Evolutionary conservation across 2,888 invertebrate species (phyloP), one percentile per base, ranked within the genome.

Genomic region (Lissonota sp.): DNA sequence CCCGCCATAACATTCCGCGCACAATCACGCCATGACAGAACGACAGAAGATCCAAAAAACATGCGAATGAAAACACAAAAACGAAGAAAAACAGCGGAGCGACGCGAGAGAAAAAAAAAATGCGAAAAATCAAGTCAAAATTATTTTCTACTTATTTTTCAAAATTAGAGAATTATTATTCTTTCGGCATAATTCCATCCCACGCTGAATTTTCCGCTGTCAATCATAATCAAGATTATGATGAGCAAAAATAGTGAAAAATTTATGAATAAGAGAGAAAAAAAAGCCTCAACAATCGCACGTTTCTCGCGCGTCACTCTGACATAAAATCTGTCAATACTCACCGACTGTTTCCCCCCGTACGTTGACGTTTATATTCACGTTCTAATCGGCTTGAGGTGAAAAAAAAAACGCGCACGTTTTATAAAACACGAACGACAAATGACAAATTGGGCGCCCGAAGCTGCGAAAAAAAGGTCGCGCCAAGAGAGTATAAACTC

Each of bases 251-350:
- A n/a, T n/a, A n/a, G n/a, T 26, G 26, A 26, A 26, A 26, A 26
- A 26, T 26, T 26, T 2, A 26, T 14, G 12, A 14, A 7, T 12
- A 53, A 14, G 53, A 12, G 14, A 5, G 14, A 14, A 53, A 12
- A 12, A 12, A n/a, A 53, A 7, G 14, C n/a, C n/a, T n/a, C n/a
- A n/a, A n/a, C n/a, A 53, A 6, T 6, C 16, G 14, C 51, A 58
- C 12, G 8, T 49, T 16, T 62, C 1, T 44, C 26, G 5, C 58
- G 51, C 8, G 12, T 58, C 40, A 26, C 40, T 4, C n/a, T 64
- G 72, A 67, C 64, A 37, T 14, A 64, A 60, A 60, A 16, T 71
- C 40, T 76, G 49, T 39, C 57, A 51, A 10, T 6, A 46, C 49
- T 62, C 55, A 62, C 69, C 69, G 55, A 62, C 40, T 51, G 39